Conservation (phyloP, 2,888 invertebrate genomes). For the Anthoptus insignis region DNA sequence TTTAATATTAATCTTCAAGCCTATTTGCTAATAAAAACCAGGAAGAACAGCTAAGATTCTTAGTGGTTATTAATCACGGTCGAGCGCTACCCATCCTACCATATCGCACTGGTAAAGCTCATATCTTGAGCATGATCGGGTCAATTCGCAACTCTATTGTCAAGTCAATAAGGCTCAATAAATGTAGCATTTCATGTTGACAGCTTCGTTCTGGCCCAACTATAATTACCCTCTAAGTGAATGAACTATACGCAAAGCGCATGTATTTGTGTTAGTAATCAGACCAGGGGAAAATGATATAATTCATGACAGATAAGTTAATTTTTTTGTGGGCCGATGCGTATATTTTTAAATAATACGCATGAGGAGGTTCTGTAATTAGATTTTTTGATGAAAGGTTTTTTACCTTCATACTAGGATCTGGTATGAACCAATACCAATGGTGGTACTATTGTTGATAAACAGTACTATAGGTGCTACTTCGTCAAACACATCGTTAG, state of each 20-base stretch:
- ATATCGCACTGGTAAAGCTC: constrained; percentile 71
- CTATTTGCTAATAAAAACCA: constrained; percentile 65
- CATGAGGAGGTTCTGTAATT: too few species aligned
- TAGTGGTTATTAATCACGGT: constrained; percentile 72
- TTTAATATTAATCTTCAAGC: constrained; percentile 44
- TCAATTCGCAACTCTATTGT: constrained; percentile 43
- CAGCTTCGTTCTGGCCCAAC: constrained; percentile 40
- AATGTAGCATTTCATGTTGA: constrained; percentile 43
- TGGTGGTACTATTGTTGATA: too few species aligned
- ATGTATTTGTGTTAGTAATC: constrained; percentile 50
- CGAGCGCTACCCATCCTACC: constrained; percentile 74
- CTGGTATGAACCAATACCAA: too few species aligned
- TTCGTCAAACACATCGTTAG: too few species aligned
- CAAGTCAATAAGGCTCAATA: constrained; percentile 39
- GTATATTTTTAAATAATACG: constrained; percentile 13
- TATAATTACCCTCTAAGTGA: constrained; percentile 77
- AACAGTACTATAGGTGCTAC: too few species aligned
- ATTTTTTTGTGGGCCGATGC: constrained; percentile 20
- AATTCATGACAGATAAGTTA: constrained; percentile 26
- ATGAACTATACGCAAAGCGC: constrained; percentile 69
- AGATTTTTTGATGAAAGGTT: too few species aligned
- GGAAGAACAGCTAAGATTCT: constrained; percentile 66
- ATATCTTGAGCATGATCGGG: constrained; percentile 49
- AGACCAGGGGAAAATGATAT: constrained; percentile 20
- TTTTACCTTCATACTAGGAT: too few species aligned